Evolutionary conservation across 2,888 invertebrate species (phyloP).

Genomic region (Hymenopus coronatus): DNA sequence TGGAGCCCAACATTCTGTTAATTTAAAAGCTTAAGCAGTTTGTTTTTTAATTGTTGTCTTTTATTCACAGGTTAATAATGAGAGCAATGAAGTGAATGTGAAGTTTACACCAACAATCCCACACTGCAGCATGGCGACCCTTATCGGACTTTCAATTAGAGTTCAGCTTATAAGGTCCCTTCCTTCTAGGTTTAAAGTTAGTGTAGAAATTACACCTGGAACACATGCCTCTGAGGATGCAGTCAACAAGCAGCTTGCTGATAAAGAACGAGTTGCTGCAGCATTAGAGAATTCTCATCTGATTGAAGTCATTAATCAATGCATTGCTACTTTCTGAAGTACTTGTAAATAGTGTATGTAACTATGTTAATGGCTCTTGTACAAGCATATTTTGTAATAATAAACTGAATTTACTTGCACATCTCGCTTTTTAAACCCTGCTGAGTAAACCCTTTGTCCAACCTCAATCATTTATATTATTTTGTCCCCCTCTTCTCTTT

Average conservation of each 20-base stretch:
- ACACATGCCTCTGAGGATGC: constrained; percentile 88
- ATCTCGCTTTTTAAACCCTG: no score
- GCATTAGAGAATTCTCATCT: constrained; percentile 92
- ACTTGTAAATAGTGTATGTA: neutral
- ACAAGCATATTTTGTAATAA: neutral
- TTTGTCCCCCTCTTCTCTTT: no score
- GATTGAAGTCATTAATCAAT: constrained; percentile 91
- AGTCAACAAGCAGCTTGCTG: constrained; percentile 95
- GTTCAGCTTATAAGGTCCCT: constrained; percentile 85
- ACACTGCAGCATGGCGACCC: constrained; percentile 97
- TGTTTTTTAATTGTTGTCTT: neutral
- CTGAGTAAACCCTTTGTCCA: no score
- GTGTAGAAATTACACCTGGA: constrained; percentile 86
- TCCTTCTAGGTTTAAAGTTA: constrained; percentile 78
- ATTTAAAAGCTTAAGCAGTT: neutral
- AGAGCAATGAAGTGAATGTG: constrained; percentile 67
- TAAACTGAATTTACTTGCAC: no score
- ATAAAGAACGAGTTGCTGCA: constrained; percentile 96
- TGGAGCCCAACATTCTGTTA: neutral
- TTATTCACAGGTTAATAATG: constrained; percentile 64
- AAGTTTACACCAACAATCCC: constrained; percentile 97
- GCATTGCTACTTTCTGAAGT: constrained; percentile 52
- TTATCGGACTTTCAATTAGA: constrained; percentile 88
- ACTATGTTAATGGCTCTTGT: neutral
- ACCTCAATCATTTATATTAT: no score